Conservation (phyloP, 2,113 vertebrate species). For the Equus przewalskii region DNA sequence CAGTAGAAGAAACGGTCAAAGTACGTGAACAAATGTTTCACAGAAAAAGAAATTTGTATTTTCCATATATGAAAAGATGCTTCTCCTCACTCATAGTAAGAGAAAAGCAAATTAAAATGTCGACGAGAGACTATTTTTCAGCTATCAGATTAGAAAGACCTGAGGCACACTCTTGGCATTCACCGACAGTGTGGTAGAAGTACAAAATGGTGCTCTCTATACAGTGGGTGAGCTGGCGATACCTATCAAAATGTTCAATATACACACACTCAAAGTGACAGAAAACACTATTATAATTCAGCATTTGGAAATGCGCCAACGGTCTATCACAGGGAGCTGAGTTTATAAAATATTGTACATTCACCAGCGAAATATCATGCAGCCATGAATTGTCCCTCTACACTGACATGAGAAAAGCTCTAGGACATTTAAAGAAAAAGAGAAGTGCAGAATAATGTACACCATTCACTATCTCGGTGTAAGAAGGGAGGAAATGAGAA, state of each 20-base stretch:
- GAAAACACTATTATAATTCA: background rate
- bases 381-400: background rate
- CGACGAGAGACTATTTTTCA: background rate
- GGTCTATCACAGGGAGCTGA: background rate
- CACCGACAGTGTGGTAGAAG: background rate
- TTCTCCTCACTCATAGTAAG: background rate
- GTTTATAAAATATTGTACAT: background rate
- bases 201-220: accelerated
- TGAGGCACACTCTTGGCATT: background rate
- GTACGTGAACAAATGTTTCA: background rate
- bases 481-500: background rate
- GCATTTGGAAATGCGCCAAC: background rate
- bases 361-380: background rate
- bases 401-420: background rate
- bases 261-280: background rate
- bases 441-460: background rate
- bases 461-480: background rate
- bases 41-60: background rate
- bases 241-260: background rate
- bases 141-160: background rate
- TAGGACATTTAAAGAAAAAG: background rate
- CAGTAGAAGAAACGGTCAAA: background rate
- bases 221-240: background rate
- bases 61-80: background rate
- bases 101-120: background rate